phyloP scores from a whole-genome alignment of 1,140 invertebrate genomes.

The Acyrthosiphon pisum region DNA sequence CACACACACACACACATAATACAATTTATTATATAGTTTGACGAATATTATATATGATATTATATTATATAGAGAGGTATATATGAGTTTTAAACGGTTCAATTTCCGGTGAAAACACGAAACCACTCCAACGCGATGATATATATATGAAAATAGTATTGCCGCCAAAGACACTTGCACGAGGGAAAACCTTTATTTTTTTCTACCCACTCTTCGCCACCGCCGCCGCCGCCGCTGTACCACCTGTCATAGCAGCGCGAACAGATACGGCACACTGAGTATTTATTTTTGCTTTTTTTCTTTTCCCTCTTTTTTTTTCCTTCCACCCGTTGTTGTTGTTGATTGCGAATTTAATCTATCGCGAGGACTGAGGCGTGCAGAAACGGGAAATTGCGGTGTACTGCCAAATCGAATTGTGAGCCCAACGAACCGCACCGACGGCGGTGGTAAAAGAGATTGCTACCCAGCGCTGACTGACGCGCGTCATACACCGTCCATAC shows the following conservation, averaged over 20 bases:
- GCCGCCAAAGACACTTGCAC: neutral
- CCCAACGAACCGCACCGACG: neutral
- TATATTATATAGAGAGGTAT: neutral
- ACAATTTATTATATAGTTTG: neutral
- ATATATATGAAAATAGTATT: neutral
- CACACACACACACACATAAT: neutral
- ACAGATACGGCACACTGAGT: neutral
- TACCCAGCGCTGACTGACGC: conserved; percentile 8
- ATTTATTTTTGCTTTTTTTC: conserved; percentile 18
- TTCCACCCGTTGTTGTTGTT: neutral
- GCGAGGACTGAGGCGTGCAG: neutral
- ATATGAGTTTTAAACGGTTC: neutral
- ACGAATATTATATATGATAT: neutral
- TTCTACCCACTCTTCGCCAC: neutral
- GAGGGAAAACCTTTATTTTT: neutral
- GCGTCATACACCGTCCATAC: neutral
- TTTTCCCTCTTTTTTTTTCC: neutral
- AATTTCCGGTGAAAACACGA: conserved; percentile 23
- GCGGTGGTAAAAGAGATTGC: neutral
- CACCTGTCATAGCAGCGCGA: neutral
- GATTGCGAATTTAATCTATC: conserved; percentile 25
- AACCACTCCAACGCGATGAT: neutral
- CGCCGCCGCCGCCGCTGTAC: neutral
- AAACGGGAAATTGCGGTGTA: conserved; percentile 23
- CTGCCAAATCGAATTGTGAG: conserved; percentile 30